Conservation (phyloP, 2,888 invertebrate species). For the Sisyra nigra region DNA sequence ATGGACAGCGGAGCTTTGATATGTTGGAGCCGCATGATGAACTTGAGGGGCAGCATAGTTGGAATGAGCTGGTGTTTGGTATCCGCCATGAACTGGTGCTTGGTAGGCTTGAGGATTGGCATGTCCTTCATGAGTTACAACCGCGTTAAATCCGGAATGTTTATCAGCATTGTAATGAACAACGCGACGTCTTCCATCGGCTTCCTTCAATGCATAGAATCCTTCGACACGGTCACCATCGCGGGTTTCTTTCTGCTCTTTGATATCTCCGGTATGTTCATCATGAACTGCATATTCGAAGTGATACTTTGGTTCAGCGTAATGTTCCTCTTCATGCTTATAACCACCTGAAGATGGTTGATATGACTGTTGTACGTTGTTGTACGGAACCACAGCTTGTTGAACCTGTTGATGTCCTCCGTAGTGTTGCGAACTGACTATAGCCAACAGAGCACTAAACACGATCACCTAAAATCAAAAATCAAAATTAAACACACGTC, state of each 20-base stretch:
- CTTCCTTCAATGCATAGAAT: conserved; percentile 25
- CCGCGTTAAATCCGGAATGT: conserved; percentile 24
- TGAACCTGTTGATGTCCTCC: no score
- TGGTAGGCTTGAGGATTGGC: no score
- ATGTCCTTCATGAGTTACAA: conserved; percentile 21
- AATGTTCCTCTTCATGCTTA: no score
- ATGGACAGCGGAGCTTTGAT: not conserved
- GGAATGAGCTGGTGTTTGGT: not conserved
- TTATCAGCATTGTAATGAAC: conserved; percentile 26
- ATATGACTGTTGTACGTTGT: not conserved
- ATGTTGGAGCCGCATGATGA: not conserved
- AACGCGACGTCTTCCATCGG: conserved; percentile 25
- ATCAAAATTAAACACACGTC: no score
- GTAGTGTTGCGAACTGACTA: no score
- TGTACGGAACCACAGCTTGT: not conserved
- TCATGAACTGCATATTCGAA: conserved; percentile 35
- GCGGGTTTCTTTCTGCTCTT: conserved; percentile 35
- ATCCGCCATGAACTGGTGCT: not conserved
- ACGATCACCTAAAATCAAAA: no score
- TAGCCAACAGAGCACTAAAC: no score
- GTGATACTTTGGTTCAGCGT: conserved; percentile 25
- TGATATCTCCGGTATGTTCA: conserved; percentile 34
- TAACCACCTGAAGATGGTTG: not conserved
- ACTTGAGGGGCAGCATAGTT: not conserved
- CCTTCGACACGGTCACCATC: conserved; percentile 35